A percentile compares a stretch with the other conserved stretches of the same genome.
Conservation (phyloP, 2,113 vertebrate species). For the Ictalurus furcatus region DNA sequence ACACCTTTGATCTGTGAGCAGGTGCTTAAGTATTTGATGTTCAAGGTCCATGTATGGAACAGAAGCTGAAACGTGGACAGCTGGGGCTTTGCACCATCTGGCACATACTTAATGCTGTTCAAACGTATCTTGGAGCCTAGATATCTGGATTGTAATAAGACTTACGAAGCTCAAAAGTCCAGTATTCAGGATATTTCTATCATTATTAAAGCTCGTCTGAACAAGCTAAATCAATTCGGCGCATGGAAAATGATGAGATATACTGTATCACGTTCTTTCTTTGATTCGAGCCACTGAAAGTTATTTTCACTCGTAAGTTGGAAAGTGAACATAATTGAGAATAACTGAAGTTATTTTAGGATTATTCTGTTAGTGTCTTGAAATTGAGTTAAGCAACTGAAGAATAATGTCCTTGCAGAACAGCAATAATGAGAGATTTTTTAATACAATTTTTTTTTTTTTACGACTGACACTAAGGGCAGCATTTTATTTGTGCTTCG, state of each 20-base stretch:
- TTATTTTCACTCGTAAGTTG: background rate
- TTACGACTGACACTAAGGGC: background rate
- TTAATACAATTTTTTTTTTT: too few species aligned
- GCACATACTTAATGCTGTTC: background rate
- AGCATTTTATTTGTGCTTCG: background rate
- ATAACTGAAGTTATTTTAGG: conserved; percentile 20
- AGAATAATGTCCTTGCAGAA: conserved; percentile 1
- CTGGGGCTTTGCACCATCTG: conserved; percentile 17
- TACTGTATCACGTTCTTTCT: background rate
- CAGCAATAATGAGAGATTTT: background rate
- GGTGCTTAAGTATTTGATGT: conserved; percentile 17
- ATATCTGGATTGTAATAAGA: background rate
- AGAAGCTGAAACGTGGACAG: conserved; percentile 14
- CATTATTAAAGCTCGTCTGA: background rate
- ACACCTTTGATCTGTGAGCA: conserved; percentile 21
- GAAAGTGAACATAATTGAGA: conserved; percentile 1
- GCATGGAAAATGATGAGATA: background rate
- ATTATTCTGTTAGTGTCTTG: conserved; percentile 10
- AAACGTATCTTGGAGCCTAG: background rate
- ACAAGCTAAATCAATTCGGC: background rate
- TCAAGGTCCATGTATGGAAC: conserved; percentile 6
- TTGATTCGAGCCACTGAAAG: background rate
- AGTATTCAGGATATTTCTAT: background rate
- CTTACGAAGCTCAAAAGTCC: background rate
- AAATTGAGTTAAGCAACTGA: conserved; percentile 24